Percentiles rank a stretch among this genome's conserved stretches.
Evolutionary conservation across 1,140 invertebrate species (phyloP).

Genomic region (Papilio polytes): DNA sequence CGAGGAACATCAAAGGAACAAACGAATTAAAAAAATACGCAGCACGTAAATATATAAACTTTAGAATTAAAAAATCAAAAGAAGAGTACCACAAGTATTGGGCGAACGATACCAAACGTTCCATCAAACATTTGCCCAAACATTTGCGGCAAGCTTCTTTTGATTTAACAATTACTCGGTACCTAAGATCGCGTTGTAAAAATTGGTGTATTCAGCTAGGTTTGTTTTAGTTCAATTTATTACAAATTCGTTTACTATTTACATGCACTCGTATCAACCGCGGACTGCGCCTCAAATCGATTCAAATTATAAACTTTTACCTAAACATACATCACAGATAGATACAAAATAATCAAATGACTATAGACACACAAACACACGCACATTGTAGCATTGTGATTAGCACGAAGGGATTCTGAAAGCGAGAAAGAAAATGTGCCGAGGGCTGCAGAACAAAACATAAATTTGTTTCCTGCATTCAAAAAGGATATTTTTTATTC

Average conservation of each 20-base stretch:
- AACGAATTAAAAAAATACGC: constrained; percentile 60
- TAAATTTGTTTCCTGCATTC: constrained; percentile 69
- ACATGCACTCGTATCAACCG: constrained; percentile 61
- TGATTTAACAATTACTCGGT: constrained; percentile 21
- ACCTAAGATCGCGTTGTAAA: constrained; percentile 35
- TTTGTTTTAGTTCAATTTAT: constrained; percentile 46
- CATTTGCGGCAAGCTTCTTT: constrained; percentile 7
- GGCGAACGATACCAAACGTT: not conserved
- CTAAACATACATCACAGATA: constrained; percentile 81
- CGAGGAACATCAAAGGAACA: constrained; percentile 62
- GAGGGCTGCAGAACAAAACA: constrained; percentile 57
- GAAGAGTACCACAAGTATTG: constrained; percentile 24
- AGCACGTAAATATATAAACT: constrained; percentile 48
- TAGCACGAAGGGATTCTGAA: constrained; percentile 30
- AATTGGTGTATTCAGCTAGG: constrained; percentile 35
- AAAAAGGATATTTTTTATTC: constrained; percentile 57
- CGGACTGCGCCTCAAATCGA: constrained; percentile 58
- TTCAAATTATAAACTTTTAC: constrained; percentile 78
- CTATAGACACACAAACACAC: constrained; percentile 36
- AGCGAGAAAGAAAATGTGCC: constrained; percentile 49
- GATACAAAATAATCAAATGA: constrained; percentile 65
- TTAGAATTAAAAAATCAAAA: constrained; percentile 44
- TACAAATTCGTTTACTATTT: constrained; percentile 59
- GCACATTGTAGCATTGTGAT: not conserved
- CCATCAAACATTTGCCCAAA: not conserved